Percentiles rank a stretch among this genome's conserved stretches.
These are phyloP conservation scores for Strigamia transsilvanica DNA, from an alignment of 2,888 invertebrate species.

Conservation along the genomic window DNA sequence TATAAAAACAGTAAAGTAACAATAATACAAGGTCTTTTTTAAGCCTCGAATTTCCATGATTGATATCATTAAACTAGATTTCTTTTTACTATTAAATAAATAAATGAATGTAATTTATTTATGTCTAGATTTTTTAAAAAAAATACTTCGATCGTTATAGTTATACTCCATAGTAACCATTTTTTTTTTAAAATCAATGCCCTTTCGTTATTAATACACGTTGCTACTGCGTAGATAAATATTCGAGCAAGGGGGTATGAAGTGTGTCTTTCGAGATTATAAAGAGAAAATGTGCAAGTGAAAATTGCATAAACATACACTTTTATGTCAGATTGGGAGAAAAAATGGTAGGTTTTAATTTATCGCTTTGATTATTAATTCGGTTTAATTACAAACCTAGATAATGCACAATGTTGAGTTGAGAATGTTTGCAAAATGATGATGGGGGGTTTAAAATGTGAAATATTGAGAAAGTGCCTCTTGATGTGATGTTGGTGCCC, in stretches of 20 bases:
- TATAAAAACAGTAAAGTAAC: neutral
- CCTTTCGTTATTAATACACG: constrained; percentile 8
- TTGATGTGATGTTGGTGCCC: constrained; percentile 51
- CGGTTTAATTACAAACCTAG: neutral
- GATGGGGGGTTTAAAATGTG: neutral
- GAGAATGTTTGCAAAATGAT: neutral
- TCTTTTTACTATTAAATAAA: too few relatives aligned
- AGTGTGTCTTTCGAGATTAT: neutral
- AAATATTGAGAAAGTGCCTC: constrained; percentile 28
- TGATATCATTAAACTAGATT: too few relatives aligned
- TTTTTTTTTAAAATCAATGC: neutral
- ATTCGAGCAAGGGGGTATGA: neutral
- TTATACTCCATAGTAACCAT: neutral
- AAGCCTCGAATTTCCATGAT: too few relatives aligned
- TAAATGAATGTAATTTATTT: too few relatives aligned
- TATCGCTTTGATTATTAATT: neutral
- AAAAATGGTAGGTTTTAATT: neutral
- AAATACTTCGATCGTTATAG: too few relatives aligned
- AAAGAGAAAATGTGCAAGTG: constrained; percentile 19
- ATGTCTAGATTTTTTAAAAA: too few relatives aligned
- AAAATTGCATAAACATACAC: constrained; percentile 1
- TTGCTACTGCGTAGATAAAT: neutral
- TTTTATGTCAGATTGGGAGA: neutral
- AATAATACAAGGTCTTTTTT: neutral
- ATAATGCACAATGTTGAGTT: neutral